Percentiles rank a stretch among this genome's conserved stretches.
These are phyloP conservation scores for Chaetura pelagica DNA, from an alignment of 2,113 vertebrate species.

Conservation along the genomic window DNA sequence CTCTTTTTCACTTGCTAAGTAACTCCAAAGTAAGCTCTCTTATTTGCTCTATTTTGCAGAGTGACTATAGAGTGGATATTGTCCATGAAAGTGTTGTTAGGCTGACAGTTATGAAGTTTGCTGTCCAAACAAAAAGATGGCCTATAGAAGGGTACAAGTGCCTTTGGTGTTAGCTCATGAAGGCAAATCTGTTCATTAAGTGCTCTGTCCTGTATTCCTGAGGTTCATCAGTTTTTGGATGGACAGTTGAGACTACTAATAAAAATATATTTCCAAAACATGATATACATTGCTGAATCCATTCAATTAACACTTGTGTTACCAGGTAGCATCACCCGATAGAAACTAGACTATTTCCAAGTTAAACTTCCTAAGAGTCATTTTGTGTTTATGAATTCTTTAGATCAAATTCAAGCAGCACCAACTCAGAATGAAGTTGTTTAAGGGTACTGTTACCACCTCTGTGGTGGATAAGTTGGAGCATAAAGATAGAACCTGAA, in stretches of 20 bases:
- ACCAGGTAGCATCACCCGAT: rapidly evolving
- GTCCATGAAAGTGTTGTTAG: background rate
- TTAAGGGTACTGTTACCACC: background rate
- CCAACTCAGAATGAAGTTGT: background rate
- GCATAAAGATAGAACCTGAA: no score
- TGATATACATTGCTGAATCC: rapidly evolving
- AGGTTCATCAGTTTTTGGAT: background rate
- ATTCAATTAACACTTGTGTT: background rate
- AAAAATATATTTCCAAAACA: background rate
- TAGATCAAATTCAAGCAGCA: background rate
- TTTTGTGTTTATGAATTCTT: background rate
- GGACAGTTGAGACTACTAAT: background rate
- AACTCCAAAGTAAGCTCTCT: no score
- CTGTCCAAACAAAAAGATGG: background rate
- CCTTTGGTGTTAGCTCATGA: background rate
- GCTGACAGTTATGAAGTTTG: background rate
- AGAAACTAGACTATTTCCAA: background rate
- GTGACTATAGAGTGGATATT: background rate
- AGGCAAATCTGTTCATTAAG: background rate
- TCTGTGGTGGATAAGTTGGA: background rate
- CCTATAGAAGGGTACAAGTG: background rate
- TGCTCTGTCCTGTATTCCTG: background rate
- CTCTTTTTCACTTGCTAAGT: no score
- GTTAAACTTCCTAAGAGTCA: background rate
- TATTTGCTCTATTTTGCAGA: no score